These are phyloP conservation scores for Lineus longissimus DNA, from an alignment of 1,140 invertebrate genomes.

Conservation along the genomic window DNA sequence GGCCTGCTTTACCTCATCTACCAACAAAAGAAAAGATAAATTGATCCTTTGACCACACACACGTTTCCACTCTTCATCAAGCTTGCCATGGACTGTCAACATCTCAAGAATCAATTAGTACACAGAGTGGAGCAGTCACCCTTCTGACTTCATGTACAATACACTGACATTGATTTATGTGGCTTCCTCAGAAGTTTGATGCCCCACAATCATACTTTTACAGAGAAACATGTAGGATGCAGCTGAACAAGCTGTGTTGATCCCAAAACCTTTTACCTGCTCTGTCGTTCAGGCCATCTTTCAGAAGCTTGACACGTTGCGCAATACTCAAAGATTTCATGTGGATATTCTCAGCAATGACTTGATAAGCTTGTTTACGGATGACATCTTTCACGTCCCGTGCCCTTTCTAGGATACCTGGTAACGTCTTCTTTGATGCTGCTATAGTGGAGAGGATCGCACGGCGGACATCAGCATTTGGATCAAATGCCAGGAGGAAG, in stretches of 20 bases:
- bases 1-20: constrained; percentile 44
- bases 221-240: too few relatives aligned
- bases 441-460: constrained; percentile 66
- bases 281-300: constrained; percentile 65
- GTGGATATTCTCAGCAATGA: constrained; percentile 66
- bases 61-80: too few relatives aligned
- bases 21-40: constrained; percentile 15
- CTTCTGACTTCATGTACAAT: too few relatives aligned
- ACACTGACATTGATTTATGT: too few relatives aligned
- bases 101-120: too few relatives aligned
- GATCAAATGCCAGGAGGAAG: constrained; percentile 73
- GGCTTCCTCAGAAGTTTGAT: too few relatives aligned
- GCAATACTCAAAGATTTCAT: constrained; percentile 66
- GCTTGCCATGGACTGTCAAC: too few relatives aligned
- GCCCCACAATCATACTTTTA: too few relatives aligned
- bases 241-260: too few relatives aligned
- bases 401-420: constrained; percentile 65
- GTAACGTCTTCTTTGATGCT: constrained; percentile 62
- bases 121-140: too few relatives aligned
- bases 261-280: constrained; percentile 56
- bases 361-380: constrained; percentile 64
- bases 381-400: constrained; percentile 74
- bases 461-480: constrained; percentile 68
- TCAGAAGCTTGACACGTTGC: constrained; percentile 64
- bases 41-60: too few relatives aligned